These are phyloP conservation scores for Cecidostiba fungosa DNA, from an alignment of 2,888 invertebrate genomes.

Conservation along the genomic window DNA sequence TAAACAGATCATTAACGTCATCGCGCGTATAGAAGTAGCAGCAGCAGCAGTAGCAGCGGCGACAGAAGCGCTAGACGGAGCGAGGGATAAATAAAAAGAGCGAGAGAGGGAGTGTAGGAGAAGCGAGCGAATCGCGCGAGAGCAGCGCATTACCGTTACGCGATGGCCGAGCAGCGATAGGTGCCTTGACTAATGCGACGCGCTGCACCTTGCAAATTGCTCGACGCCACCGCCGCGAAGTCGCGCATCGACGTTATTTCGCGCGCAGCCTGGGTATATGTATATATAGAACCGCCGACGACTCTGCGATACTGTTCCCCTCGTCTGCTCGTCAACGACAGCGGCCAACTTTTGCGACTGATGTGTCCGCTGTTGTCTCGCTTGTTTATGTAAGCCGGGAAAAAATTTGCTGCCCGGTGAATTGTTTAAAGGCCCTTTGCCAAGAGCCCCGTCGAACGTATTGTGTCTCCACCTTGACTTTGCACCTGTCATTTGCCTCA, in stretches of 20 bases:
- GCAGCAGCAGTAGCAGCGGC: conserved; percentile 16
- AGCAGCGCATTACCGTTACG: conserved; percentile 77
- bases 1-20: conserved; percentile 79
- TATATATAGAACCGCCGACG: not conserved
- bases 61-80: conserved; percentile 40
- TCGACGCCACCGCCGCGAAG: conserved; percentile 57
- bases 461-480: conserved; percentile 11
- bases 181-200: conserved; percentile 79
- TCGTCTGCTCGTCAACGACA: not conserved
- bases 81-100: conserved; percentile 62
- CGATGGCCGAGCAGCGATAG: conserved; percentile 77
- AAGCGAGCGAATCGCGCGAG: conserved; percentile 72
- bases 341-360: not conserved
- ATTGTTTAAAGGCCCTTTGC: conserved; percentile 1
- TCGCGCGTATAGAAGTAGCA: conserved; percentile 21
- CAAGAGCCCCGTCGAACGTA: not conserved
- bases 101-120: conserved; percentile 27
- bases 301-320: not conserved
- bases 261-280: not conserved
- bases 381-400: not conserved
- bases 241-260: conserved; percentile 57
- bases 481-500: not conserved
- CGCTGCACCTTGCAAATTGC: conserved; percentile 80
- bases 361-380: not conserved
- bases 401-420: not conserved